Conservation (phyloP, 1,140 invertebrate species). For the Bombus superbus region DNA sequence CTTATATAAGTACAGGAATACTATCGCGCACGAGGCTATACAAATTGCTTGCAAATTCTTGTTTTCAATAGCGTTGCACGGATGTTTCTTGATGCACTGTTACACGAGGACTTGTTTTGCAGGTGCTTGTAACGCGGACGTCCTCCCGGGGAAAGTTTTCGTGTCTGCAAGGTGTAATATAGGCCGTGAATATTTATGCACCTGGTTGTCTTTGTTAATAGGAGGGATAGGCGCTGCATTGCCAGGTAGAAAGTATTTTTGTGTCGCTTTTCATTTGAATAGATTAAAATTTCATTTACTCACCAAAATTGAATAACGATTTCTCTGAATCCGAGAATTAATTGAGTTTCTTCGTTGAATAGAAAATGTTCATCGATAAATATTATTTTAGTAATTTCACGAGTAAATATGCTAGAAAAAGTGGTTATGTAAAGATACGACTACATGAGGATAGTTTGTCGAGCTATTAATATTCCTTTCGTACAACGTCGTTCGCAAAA, state of each 20-base stretch:
- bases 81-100: neutral
- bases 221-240: too few species aligned
- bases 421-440: too few species aligned
- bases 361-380: neutral
- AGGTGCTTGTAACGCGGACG: neutral
- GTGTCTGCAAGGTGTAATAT: neutral
- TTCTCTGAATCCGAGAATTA: neutral
- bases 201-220: conserved; percentile 9
- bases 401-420: neutral
- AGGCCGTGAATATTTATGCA: conserved; percentile 38
- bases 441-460: too few species aligned
- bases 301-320: neutral
- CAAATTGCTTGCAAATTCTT: neutral
- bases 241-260: neutral
- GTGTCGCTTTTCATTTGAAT: neutral
- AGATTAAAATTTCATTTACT: neutral
- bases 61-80: neutral
- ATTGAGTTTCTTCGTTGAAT: neutral
- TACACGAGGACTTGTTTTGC: neutral
- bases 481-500: too few species aligned
- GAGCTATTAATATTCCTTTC: too few species aligned
- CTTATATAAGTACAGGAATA: neutral
- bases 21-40: neutral
- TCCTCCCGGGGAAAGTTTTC: conserved; percentile 19
- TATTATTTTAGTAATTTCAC: neutral